Evolutionary conservation across 2,113 vertebrate species (phyloP).

Genomic region (Morphnarchus princeps): DNA sequence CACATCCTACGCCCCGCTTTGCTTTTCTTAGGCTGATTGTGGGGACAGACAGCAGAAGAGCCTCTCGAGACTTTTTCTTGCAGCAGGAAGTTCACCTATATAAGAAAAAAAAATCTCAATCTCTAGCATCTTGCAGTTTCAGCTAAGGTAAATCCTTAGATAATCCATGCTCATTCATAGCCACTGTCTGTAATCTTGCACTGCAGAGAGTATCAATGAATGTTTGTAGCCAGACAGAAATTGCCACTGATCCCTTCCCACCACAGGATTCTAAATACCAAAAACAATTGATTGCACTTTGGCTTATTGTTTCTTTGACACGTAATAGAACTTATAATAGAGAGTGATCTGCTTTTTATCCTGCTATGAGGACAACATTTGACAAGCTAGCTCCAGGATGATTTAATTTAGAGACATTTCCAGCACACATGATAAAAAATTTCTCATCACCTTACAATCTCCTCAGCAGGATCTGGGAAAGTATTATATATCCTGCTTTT

Average conservation of each 20-base stretch:
- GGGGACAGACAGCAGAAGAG: background rate
- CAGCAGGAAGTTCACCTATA: background rate
- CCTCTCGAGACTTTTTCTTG: background rate
- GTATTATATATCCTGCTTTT: background rate
- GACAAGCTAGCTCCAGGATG: background rate
- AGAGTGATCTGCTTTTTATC: background rate
- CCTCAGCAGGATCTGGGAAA: background rate
- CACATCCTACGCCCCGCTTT: background rate
- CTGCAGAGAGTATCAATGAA: background rate
- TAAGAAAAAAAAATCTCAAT: background rate
- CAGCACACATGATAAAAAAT: background rate
- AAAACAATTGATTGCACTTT: background rate
- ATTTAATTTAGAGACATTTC: background rate
- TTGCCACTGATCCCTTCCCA: background rate
- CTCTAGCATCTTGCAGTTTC: background rate
- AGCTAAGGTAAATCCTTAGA: background rate
- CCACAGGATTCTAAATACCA: background rate
- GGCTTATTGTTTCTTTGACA: background rate
- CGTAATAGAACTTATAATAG: background rate
- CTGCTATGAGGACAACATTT: background rate
- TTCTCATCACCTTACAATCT: background rate
- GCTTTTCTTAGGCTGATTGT: background rate
- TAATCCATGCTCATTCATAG: background rate
- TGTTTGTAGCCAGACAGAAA: background rate
- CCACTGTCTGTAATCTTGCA: background rate